Base-by-base conservation (phyloP, 2,113 vertebrate species). In the Amia ocellicauda region DNA sequence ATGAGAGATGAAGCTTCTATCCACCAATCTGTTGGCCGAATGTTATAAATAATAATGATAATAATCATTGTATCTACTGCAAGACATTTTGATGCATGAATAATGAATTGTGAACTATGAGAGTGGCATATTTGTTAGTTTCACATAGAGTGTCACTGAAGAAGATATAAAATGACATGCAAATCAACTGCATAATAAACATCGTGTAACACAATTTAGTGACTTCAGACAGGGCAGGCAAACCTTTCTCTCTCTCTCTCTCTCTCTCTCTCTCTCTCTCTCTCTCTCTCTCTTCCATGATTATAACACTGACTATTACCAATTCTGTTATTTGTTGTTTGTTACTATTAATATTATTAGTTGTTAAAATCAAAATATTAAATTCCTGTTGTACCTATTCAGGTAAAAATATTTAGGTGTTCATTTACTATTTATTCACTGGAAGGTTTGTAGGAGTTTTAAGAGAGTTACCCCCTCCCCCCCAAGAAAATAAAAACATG, bases 71-170 rank as follows among this genome's bases (percentile, higher is more conserved):
- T n/a, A n/a, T n/a, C n/a, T n/a, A n/a, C n/a, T n/a, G n/a, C n/a
- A n/a, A n/a, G n/a, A n/a, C n/a, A n/a, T n/a, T n/a, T n/a, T 52
- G 45, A 3, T 62, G 76, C 79, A 68, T 55, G 69, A 76, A 71
- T 72, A 66, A 60, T 57, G 75, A 83, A 78, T 71, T 66, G 63
- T 61, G 42, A 56, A 58, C 43, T 65, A 64, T 68, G 56, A 50
- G 59, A 58, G n/a, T 50, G 59, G 60, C 36, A 62, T 2, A 60
- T 66, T 49, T 58, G 72, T 70, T 66, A 54, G 64, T 60, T 68
- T 47, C 22, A 56, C 60, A 59, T 74, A 63, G 69, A 73, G 68
- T 80, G 22, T 70, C 73, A 53, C 60, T 71, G 57, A 40, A 69
- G 70, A 58, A 62, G 68, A 63, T 31, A 36, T 41, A 57, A 36